Conservation (phyloP, 2,797 vertebrate species). For the Silurus aristotelis region DNA sequence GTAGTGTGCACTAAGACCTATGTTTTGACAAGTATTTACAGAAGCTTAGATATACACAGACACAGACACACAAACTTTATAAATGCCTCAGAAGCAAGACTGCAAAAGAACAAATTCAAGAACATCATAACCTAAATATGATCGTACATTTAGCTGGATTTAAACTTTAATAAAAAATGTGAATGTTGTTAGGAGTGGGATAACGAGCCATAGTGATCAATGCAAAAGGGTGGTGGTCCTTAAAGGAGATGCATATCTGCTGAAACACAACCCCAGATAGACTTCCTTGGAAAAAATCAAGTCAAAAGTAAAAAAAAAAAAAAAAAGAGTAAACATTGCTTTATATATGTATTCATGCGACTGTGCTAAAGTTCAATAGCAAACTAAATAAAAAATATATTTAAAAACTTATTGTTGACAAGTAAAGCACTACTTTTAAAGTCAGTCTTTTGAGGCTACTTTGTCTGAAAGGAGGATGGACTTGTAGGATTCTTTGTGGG, state of each 20-base stretch:
- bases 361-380: too few species aligned
- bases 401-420: neutral
- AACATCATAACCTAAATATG: neutral
- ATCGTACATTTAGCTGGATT: neutral
- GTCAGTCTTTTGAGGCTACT: conserved; percentile 3
- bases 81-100: neutral
- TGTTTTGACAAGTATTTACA: conserved; percentile 8
- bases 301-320: conserved; percentile 32
- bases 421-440: neutral
- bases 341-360: too few species aligned
- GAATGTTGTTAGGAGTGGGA: neutral
- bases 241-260: conserved; percentile 47
- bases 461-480: conserved; percentile 26
- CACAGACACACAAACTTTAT: neutral
- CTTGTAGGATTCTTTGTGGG: conserved; percentile 36
- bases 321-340: too few species aligned
- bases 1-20: neutral
- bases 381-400: neutral
- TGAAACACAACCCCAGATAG: conserved; percentile 36
- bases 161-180: neutral
- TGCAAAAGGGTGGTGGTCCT: conserved; percentile 39
- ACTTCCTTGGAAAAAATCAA: conserved; percentile 7
- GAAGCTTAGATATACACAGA: neutral
- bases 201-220: neutral
- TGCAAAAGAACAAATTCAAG: neutral